Conservation (phyloP, 2,888 invertebrate genomes). For the Athalia circularis region DNA sequence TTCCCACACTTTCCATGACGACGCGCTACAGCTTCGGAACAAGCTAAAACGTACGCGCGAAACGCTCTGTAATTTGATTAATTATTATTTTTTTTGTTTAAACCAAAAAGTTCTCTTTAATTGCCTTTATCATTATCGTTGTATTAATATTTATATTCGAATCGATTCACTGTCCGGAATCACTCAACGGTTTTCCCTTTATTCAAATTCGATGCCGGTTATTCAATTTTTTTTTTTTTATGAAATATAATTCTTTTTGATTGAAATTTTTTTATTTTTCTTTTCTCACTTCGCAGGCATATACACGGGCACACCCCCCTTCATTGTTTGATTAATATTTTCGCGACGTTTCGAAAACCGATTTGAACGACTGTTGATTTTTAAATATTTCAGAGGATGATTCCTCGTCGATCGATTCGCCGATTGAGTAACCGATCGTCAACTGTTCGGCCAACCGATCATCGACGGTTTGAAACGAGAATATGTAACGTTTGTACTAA, state of each 20-base stretch:
- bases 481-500: constrained; percentile 41
- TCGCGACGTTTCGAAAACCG: neutral
- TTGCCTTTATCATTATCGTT: neutral
- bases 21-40: constrained; percentile 20
- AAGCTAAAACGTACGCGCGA: constrained; percentile 14
- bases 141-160: too few species aligned
- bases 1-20: constrained; percentile 72
- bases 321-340: neutral
- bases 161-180: too few species aligned
- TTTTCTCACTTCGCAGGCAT: too few species aligned
- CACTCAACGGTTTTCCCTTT: too few species aligned
- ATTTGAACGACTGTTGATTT: constrained; percentile 12
- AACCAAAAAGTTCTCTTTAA: neutral
- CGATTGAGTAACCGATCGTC: constrained; percentile 8
- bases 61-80: neutral
- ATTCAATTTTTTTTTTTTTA: too few species aligned
- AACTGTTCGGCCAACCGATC: constrained; percentile 2
- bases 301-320: neutral
- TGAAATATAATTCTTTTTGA: too few species aligned
- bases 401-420: constrained; percentile 29
- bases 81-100: neutral
- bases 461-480: neutral
- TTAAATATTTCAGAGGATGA: neutral
- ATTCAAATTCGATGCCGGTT: too few species aligned
- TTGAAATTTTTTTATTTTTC: too few species aligned